Evolutionary conservation across 2,113 vertebrate species (phyloP).

Genomic region (Silurus glanis): DNA sequence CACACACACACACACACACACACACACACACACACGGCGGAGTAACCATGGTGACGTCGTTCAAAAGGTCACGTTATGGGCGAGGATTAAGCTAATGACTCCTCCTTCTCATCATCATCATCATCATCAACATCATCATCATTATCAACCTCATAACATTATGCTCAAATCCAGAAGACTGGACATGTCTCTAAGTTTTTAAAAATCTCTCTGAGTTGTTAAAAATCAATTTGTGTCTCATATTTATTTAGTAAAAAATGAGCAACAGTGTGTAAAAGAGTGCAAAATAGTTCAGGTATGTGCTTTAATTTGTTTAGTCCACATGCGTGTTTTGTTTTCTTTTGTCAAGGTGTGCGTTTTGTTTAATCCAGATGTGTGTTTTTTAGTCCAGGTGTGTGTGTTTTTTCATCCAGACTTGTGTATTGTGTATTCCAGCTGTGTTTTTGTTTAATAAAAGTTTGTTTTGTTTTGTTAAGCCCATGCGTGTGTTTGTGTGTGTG

Average conservation of each 20-base stretch:
- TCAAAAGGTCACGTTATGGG: constrained; percentile 31
- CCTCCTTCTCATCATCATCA: background rate
- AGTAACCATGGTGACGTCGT: constrained; percentile 18
- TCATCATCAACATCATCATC: background rate
- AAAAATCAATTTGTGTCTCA: background rate
- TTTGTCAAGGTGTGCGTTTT: too few species aligned
- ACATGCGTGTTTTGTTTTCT: background rate
- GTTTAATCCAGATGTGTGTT: background rate
- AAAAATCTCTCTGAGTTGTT: background rate
- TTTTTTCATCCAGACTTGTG: too few species aligned
- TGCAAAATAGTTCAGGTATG: background rate
- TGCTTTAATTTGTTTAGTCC: background rate
- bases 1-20: background rate
- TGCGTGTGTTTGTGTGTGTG: too few species aligned
- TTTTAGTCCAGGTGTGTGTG: too few species aligned
- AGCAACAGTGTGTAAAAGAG: background rate
- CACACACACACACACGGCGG: too few species aligned
- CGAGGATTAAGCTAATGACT: constrained; percentile 17
- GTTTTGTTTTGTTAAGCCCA: too few species aligned
- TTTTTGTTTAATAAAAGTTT: too few species aligned
- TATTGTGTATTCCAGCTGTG: too few species aligned
- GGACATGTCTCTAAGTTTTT: background rate
- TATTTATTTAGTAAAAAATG: too few species aligned
- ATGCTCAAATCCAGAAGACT: background rate
- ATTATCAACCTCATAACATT: background rate